Base-by-base conservation (phyloP, 2,113 vertebrate species). In the Hipposideros armiger region DNA sequence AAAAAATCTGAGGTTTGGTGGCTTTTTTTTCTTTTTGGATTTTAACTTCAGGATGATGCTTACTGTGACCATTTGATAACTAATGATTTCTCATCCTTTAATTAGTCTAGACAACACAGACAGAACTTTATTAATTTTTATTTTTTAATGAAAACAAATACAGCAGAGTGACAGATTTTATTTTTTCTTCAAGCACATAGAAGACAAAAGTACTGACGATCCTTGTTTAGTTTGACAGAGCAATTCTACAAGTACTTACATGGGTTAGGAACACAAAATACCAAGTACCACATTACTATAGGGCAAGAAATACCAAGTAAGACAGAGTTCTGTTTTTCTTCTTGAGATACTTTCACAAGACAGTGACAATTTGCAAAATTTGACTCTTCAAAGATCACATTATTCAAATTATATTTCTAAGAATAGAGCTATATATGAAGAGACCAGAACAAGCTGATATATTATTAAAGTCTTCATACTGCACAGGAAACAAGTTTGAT, bases 121-220 rank as follows among this genome's bases (percentile, higher is more conserved):
- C 19, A 96, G 17, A 92, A 54, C 8, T 90, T 94, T 52, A 90
- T 92, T 96, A 40, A 87, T 84, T 87, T 96, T 98, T 96, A 94
- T 95, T 96, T 93, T 92, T 93, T 83, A 52, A 26, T 91, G 72
- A 94, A 96, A 95, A 97, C 86, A 95, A 95, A n/a, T 85, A 92
- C 42, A 96, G 47, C 64, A 95, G 64, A 73, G 26, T 95, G 66
- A 94, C 82, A 94, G 50, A 77, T 81, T 91, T 95, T 94, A 45
- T 82, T 91, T 96, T 96, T 94, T 36, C 69, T 96, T 93, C 72
- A 42, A 95, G 82, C 82, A 96, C 88, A 92, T 0, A 77, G 54
- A 96, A 90, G 85, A 97, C 95, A 91, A 70, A 91, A 91, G 58
- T 70, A 89, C 45, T 90, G 73, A 88, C 13, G 7, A 81, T 82